Conservation (phyloP, 2,888 invertebrate genomes). For the Epinotia bilunana region DNA sequence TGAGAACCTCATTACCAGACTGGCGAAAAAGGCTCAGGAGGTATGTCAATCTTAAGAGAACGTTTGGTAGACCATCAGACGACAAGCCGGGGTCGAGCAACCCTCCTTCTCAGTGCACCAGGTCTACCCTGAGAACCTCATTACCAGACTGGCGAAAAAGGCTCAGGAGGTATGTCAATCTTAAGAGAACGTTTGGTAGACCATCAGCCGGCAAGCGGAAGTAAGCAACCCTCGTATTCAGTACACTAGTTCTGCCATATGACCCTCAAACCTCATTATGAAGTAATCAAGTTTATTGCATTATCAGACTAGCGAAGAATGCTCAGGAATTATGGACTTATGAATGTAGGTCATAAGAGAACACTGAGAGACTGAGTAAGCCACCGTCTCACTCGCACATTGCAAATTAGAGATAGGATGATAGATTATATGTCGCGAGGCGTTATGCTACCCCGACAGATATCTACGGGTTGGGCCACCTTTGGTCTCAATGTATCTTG, state of each 20-base stretch:
- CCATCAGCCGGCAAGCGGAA: conserved; percentile 89
- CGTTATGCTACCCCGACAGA: too few relatives aligned
- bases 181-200: conserved; percentile 85
- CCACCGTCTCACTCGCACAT: too few relatives aligned
- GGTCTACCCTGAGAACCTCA: conserved; percentile 95
- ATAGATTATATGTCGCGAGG: too few relatives aligned
- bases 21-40: conserved; percentile 94
- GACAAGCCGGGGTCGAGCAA: conserved; percentile 93
- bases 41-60: conserved; percentile 69
- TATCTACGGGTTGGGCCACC: too few relatives aligned
- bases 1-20: conserved; percentile 92
- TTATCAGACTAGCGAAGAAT: conserved; percentile 92
- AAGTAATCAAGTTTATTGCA: conserved; percentile 52
- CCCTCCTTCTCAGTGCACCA: conserved; percentile 96
- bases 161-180: conserved; percentile 89
- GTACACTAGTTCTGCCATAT: conserved; percentile 93
- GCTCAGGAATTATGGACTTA: conserved; percentile 86
- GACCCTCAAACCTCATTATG: conserved; percentile 81
- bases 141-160: conserved; percentile 92
- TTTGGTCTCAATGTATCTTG: too few relatives aligned
- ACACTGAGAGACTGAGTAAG: too few relatives aligned
- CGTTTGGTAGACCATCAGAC: conserved; percentile 92
- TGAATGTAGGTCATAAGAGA: too few relatives aligned
- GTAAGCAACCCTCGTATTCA: conserved; percentile 95
- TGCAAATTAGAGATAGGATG: too few relatives aligned